Percentiles rank a stretch among this genome's conserved stretches.
phyloP scores from a whole-genome alignment of 2,113 vertebrate genomes.

The Mungos mungo region DNA sequence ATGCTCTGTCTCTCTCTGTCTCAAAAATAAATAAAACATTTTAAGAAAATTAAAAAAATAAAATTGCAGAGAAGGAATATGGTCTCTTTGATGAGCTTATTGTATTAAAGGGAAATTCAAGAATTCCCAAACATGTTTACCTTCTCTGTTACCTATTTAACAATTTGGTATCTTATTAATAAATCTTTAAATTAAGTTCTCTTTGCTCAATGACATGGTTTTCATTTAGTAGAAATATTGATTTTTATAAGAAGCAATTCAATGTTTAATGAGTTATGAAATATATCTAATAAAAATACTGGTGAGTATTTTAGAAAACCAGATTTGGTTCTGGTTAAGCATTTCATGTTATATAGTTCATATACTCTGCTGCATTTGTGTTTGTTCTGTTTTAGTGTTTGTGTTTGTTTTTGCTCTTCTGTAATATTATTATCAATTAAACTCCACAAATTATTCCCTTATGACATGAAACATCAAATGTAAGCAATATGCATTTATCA shows the following conservation, averaged over 20 bases:
- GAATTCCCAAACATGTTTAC: not conserved
- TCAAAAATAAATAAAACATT: too few relatives aligned
- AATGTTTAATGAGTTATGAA: slow-evolving; percentile 33
- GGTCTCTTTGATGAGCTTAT: not conserved
- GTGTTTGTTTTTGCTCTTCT: not conserved
- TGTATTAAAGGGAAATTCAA: not conserved
- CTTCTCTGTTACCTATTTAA: not conserved
- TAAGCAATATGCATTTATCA: not conserved
- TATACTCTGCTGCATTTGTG: not conserved
- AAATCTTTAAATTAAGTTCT: slow-evolving; percentile 13
- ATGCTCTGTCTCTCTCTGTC: too few relatives aligned
- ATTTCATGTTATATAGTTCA: not conserved
- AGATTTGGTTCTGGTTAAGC: not conserved
- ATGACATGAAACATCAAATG: slow-evolving; percentile 11
- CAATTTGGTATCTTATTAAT: not conserved
- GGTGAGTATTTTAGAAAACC: not conserved
- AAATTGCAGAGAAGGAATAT: not conserved
- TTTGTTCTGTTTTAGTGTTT: not conserved
- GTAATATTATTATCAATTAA: not conserved
- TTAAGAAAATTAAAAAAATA: not conserved
- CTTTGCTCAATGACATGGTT: not conserved
- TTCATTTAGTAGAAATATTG: slow-evolving; percentile 15
- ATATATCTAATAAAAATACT: not conserved
- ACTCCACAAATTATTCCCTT: not conserved
- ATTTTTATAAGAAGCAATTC: not conserved